Percentiles rank a stretch among this genome's conserved stretches.
phyloP scores from a whole-genome alignment of 1,140 invertebrate species.

The Drosophila subobscura region DNA sequence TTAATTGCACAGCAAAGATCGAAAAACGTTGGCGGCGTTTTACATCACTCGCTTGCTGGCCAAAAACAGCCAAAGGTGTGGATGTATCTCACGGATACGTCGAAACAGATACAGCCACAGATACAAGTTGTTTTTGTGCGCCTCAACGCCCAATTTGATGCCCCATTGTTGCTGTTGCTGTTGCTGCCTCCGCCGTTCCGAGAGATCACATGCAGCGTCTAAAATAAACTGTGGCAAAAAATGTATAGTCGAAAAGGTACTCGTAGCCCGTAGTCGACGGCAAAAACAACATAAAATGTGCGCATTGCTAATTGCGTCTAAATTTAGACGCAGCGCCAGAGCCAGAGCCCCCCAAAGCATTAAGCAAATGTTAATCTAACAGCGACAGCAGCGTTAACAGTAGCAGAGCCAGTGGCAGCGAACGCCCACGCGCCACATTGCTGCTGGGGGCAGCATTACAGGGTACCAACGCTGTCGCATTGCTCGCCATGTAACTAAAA shows the following conservation, averaged over 20 bases:
- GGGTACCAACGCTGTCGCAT: not conserved
- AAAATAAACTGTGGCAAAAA: slow-evolving; percentile 81
- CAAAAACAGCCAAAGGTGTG: slow-evolving; percentile 80
- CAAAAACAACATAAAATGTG: slow-evolving; percentile 68
- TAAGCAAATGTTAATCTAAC: slow-evolving; percentile 31
- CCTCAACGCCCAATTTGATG: slow-evolving; percentile 59
- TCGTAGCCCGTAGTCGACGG: not conserved
- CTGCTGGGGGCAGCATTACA: slow-evolving; percentile 41
- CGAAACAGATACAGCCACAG: not conserved
- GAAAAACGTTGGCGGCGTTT: slow-evolving; percentile 60
- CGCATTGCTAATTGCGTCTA: slow-evolving; percentile 80
- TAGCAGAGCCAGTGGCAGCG: slow-evolving; percentile 43
- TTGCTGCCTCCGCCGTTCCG: slow-evolving; percentile 5
- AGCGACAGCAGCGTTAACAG: slow-evolving; percentile 30
- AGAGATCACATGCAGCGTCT: slow-evolving; percentile 72
- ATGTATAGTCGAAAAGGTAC: slow-evolving; percentile 62
- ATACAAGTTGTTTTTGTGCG: slow-evolving; percentile 48
- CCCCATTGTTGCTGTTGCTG: slow-evolving; percentile 41
- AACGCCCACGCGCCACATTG: slow-evolving; percentile 72
- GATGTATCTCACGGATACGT: slow-evolving; percentile 63
- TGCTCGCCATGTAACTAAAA: slow-evolving; percentile 66
- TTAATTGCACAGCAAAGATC: slow-evolving; percentile 70
- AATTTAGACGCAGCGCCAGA: slow-evolving; percentile 56
- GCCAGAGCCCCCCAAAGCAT: slow-evolving; percentile 21
- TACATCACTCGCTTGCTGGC: slow-evolving; percentile 64